Evolutionary conservation across 2,888 invertebrate species (phyloP).

Genomic region (Germaria angustata): DNA sequence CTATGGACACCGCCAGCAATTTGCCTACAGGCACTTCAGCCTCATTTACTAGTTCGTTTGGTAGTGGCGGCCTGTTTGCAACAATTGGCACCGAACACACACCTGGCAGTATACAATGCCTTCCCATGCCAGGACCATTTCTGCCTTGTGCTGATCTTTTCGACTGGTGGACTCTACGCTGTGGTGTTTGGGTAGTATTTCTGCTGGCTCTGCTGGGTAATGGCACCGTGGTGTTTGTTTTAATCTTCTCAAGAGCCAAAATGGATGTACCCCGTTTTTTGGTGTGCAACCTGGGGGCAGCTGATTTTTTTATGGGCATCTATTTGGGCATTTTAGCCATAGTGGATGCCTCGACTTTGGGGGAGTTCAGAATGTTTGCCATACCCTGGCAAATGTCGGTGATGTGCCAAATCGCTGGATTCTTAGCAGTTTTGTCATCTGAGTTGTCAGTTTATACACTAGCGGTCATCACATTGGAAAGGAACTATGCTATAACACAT

Average conservation of each 20-base stretch:
- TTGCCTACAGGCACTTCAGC: conserved; percentile 32
- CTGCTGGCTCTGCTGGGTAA: conserved; percentile 97
- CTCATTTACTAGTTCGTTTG: conserved; percentile 66
- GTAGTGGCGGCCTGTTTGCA: conserved; percentile 74
- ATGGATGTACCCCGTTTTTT: conserved; percentile 98
- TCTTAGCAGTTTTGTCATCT: conserved; percentile 95
- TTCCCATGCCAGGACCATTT: conserved; percentile 94
- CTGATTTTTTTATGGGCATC: conserved; percentile 98
- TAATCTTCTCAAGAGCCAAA: conserved; percentile 93
- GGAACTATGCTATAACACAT: conserved; percentile 98
- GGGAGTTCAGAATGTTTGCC: conserved; percentile 97
- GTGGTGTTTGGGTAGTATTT: conserved; percentile 98
- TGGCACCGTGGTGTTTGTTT: conserved; percentile 95
- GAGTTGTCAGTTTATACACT: conserved; percentile 97
- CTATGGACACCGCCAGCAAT: conserved; percentile 62
- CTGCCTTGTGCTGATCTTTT: conserved; percentile 97
- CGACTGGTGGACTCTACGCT: conserved; percentile 98
- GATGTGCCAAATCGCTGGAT: conserved; percentile 96
- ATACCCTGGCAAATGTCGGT: conserved; percentile 98
- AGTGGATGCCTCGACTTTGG: conserved; percentile 96
- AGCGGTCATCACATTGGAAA: conserved; percentile 96
- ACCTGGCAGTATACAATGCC: conserved; percentile 83
- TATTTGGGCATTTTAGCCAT: conserved; percentile 96
- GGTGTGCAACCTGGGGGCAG: conserved; percentile 97
- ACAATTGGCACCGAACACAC: conserved; percentile 76